These are phyloP conservation scores for Piezodorus guildinii DNA, from an alignment of 1,140 invertebrate genomes.

Conservation along the genomic window DNA sequence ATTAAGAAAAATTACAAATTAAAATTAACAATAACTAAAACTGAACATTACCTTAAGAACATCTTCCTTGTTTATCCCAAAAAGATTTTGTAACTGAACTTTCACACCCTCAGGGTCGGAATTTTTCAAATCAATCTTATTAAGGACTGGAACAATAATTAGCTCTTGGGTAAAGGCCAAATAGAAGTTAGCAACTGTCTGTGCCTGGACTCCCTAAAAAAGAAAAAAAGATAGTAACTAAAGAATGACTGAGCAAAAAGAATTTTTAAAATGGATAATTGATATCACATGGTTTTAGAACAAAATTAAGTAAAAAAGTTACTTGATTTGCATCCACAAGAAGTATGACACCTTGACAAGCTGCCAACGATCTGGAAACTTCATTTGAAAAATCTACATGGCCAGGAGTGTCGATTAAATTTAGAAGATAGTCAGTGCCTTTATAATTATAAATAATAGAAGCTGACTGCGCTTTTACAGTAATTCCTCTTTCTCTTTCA, in stretches of 20 bases:
- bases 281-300: too few relatives aligned
- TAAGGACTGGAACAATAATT: slow-evolving; percentile 82
- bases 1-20: neutral
- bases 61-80: slow-evolving; percentile 62
- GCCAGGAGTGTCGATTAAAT: slow-evolving; percentile 95
- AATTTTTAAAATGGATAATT: too few relatives aligned
- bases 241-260: neutral
- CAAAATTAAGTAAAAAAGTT: slow-evolving; percentile 27
- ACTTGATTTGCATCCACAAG: slow-evolving; percentile 90
- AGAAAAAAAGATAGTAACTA: neutral
- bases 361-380: slow-evolving; percentile 76
- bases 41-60: slow-evolving; percentile 45
- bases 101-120: slow-evolving; percentile 72
- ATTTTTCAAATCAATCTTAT: slow-evolving; percentile 92
- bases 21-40: slow-evolving; percentile 26
- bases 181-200: slow-evolving; percentile 95
- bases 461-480: slow-evolving; percentile 94
- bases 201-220: slow-evolving; percentile 76
- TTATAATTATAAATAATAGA: slow-evolving; percentile 68
- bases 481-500: slow-evolving; percentile 91
- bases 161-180: slow-evolving; percentile 75
- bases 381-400: slow-evolving; percentile 98
- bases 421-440: slow-evolving; percentile 68
- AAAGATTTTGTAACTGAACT: slow-evolving; percentile 69
- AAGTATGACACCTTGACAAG: slow-evolving; percentile 89